Evolutionary conservation across 2,888 invertebrate species (phyloP).

Genomic region (Adela reaumurella): DNA sequence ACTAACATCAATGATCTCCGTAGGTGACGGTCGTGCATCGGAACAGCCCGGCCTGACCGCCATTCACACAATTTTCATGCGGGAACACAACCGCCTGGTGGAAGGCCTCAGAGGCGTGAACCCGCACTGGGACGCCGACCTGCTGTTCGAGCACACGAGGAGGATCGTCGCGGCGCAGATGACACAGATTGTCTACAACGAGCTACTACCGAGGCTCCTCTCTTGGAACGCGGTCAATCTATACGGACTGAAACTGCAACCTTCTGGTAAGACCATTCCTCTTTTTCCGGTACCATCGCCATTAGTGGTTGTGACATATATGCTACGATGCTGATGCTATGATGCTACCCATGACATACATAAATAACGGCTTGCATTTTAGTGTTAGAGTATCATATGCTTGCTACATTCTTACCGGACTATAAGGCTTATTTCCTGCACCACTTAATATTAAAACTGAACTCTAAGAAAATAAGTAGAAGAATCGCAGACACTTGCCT

Average conservation of each 20-base stretch:
- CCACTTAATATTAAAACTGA: too few species aligned
- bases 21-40: conserved; percentile 84
- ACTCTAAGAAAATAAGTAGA: too few species aligned
- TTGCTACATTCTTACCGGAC: too few species aligned
- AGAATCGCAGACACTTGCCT: too few species aligned
- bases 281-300: too few species aligned
- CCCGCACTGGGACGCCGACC: conserved; percentile 86
- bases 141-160: conserved; percentile 76
- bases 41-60: conserved; percentile 89
- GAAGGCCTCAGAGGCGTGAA: conserved; percentile 75
- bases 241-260: conserved; percentile 79
- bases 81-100: conserved; percentile 87
- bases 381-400: too few species aligned
- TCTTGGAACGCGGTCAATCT: conserved; percentile 87
- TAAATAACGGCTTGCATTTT: too few species aligned
- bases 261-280: conserved; percentile 64
- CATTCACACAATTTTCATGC: conserved; percentile 83
- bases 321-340: too few species aligned
- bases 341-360: too few species aligned
- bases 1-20: too few species aligned
- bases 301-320: too few species aligned
- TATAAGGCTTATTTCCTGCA: too few species aligned
- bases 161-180: conserved; percentile 74
- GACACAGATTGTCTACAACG: conserved; percentile 82
- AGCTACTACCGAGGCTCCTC: conserved; percentile 85